Percentiles rank a stretch among this genome's conserved stretches.
Conservation (phyloP, 2,113 vertebrate species). For the Pelecanus crispus region DNA sequence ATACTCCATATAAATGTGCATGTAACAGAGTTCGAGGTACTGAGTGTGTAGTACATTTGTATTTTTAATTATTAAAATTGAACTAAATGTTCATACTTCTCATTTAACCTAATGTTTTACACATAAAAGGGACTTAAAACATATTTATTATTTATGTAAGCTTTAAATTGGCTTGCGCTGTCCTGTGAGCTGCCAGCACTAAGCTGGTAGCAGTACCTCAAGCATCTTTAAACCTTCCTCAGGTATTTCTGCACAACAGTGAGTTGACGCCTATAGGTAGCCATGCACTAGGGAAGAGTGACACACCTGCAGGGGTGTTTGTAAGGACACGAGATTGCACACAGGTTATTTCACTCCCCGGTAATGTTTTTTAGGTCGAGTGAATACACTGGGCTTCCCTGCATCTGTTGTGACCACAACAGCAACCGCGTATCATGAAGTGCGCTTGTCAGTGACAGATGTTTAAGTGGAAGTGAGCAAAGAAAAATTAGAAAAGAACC, state of each 20-base stretch:
- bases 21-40: neutral
- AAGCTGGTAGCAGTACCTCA: neutral
- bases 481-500: neutral
- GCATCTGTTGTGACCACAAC: neutral
- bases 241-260: neutral
- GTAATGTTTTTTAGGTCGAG: neutral
- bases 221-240: neutral
- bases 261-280: neutral
- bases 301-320: neutral
- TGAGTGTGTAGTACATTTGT: neutral
- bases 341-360: neutral
- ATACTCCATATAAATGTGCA: neutral
- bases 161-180: neutral
- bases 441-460: neutral
- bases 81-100: neutral
- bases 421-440: neutral
- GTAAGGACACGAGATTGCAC: neutral
- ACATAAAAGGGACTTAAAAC: neutral
- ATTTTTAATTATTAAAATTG: neutral
- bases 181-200: neutral
- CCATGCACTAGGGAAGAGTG: neutral
- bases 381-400: neutral
- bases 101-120: neutral
- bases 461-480: neutral
- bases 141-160: neutral